Conservation (phyloP, 2,888 invertebrate species). For the Lasius fuliginosus region DNA sequence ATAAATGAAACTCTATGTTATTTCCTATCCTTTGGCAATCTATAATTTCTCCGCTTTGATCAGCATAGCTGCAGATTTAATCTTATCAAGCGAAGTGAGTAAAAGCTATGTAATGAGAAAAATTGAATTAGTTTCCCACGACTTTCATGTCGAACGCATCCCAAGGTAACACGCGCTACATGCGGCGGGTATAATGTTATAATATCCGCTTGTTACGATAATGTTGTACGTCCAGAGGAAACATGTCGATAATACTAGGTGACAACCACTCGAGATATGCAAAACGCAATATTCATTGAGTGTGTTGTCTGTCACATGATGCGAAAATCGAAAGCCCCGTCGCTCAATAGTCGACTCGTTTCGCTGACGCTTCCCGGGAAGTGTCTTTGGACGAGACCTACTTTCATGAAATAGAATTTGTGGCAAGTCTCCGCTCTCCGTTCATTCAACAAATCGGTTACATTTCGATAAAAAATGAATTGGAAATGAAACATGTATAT, state of each 20-base stretch:
- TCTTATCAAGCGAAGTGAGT: neutral
- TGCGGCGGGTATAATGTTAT: conserved; percentile 30
- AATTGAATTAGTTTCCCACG: conserved; percentile 21
- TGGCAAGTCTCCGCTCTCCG: conserved; percentile 25
- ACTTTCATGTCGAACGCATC: conserved; percentile 18
- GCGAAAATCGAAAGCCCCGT: conserved; percentile 64
- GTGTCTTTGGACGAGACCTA: conserved; percentile 69
- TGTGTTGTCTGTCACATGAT: conserved; percentile 32
- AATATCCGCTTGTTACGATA: conserved; percentile 53
- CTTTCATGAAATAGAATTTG: conserved; percentile 46
- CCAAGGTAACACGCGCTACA: neutral
- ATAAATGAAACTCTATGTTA: neutral
- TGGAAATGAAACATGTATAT: conserved; percentile 20
- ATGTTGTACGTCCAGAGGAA: conserved; percentile 25
- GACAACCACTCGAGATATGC: conserved; percentile 56
- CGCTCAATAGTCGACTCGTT: conserved; percentile 62
- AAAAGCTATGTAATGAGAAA: conserved; percentile 15
- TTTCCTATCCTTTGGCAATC: neutral
- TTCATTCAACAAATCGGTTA: conserved; percentile 38
- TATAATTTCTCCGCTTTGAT: neutral
- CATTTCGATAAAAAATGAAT: conserved; percentile 39
- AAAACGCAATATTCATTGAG: conserved; percentile 58
- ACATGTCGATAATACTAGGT: conserved; percentile 63
- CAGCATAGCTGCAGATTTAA: neutral
- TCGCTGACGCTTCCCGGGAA: conserved; percentile 49